Percentiles rank a stretch among this genome's conserved stretches.
Evolutionary conservation across 2,888 invertebrate species (phyloP).

Genomic region (Drosophila monieri): DNA sequence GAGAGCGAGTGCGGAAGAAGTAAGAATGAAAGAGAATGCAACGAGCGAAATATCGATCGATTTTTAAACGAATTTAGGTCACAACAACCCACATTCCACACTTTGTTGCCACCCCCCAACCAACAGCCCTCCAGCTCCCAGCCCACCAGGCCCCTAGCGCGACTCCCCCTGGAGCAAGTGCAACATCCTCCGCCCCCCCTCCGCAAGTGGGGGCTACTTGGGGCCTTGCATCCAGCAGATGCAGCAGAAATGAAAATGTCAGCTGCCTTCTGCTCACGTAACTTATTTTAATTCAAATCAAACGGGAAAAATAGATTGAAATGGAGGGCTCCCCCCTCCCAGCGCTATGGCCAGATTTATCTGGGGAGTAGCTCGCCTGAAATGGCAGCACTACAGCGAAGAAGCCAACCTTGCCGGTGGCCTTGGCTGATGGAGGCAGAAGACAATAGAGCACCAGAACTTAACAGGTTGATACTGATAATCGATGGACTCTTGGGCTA

Average conservation of each 20-base stretch:
- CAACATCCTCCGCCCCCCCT: slow-evolving; percentile 9
- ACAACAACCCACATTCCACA: slow-evolving; percentile 36
- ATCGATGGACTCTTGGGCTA: neutral
- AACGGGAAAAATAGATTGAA: slow-evolving; percentile 67
- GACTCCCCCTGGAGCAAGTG: slow-evolving; percentile 28
- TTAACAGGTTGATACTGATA: too few species aligned
- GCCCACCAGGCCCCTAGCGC: slow-evolving; percentile 1
- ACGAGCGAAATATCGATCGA: slow-evolving; percentile 70
- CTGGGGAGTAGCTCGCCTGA: slow-evolving; percentile 8
- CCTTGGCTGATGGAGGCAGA: too few species aligned
- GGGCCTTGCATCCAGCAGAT: slow-evolving; percentile 56
- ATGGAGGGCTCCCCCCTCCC: slow-evolving; percentile 37
- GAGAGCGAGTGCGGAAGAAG: slow-evolving; percentile 6
- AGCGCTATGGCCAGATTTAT: neutral
- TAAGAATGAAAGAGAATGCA: slow-evolving; percentile 36
- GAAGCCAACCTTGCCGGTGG: too few species aligned
- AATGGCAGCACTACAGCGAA: too few species aligned
- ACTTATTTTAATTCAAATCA: slow-evolving; percentile 78
- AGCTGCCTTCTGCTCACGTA: slow-evolving; percentile 69
- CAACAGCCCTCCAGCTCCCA: neutral
- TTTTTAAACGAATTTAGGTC: slow-evolving; percentile 78
- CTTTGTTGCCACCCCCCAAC: slow-evolving; percentile 1
- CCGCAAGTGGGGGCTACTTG: slow-evolving; percentile 11
- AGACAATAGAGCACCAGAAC: too few species aligned
- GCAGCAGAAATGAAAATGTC: slow-evolving; percentile 63